These are phyloP conservation scores for Amblyjoppa proteus DNA, from an alignment of 2,888 invertebrate species.

Conservation along the genomic window DNA sequence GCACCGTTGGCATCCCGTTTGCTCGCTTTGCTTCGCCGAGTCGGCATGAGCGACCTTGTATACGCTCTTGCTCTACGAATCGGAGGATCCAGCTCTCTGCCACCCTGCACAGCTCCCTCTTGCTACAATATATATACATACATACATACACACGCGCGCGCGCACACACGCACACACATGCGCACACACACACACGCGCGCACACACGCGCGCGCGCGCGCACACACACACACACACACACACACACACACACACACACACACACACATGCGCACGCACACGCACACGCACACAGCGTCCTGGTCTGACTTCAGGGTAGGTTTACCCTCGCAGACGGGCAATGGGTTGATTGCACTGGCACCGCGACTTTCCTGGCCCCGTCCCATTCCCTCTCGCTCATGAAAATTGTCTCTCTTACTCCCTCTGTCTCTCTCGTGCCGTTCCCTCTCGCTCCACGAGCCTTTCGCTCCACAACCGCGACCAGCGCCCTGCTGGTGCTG, in stretches of 20 bases:
- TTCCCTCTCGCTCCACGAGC: slow-evolving; percentile 4
- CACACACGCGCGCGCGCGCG: background rate
- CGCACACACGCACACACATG: no score
- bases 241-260: background rate
- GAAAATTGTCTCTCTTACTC: slow-evolving; percentile 66
- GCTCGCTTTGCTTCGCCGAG: slow-evolving; percentile 65
- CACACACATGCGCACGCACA: no score
- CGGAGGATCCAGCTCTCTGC: slow-evolving; percentile 43
- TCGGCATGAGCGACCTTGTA: slow-evolving; percentile 69
- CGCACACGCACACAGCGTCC: slow-evolving; percentile 68
- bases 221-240: slow-evolving; percentile 20
- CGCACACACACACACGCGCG: slow-evolving; percentile 1
- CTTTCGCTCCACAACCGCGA: slow-evolving; percentile 45
- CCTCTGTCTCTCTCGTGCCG: slow-evolving; percentile 63
- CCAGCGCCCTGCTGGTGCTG: slow-evolving; percentile 58
- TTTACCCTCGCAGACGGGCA: slow-evolving; percentile 81
- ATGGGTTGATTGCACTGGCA: slow-evolving; percentile 84
- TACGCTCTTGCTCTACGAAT: slow-evolving; percentile 62
- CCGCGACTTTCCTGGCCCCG: slow-evolving; percentile 76
- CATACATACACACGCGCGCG: slow-evolving; percentile 2
- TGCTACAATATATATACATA: slow-evolving; percentile 9
- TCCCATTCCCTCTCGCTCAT: slow-evolving; percentile 67
- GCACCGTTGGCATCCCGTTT: slow-evolving; percentile 61
- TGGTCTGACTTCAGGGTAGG: slow-evolving; percentile 81
- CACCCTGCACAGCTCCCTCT: slow-evolving; percentile 68